Evolutionary conservation across 2,113 vertebrate genomes (phyloP).

Genomic region (Chelonoidis abingdonii): DNA sequence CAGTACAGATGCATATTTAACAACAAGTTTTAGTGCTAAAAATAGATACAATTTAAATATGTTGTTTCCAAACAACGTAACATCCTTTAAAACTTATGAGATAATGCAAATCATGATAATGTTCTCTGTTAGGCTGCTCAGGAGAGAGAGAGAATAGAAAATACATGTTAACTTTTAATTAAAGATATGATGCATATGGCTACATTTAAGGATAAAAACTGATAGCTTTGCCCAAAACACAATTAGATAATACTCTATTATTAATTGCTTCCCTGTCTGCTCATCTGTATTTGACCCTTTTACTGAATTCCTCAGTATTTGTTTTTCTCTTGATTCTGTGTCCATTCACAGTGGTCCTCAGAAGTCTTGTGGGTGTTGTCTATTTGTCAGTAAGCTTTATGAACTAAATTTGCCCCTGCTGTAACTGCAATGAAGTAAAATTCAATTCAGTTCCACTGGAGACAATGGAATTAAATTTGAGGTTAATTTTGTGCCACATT

Average conservation of each 20-base stretch:
- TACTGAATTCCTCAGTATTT: not conserved
- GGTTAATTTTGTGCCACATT: not conserved
- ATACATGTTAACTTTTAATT: constrained; percentile 54
- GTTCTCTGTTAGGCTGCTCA: not conserved
- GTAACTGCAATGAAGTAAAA: not conserved
- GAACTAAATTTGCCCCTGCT: constrained; percentile 1
- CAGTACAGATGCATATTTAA: not conserved
- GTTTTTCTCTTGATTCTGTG: not conserved
- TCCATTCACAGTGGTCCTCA: not conserved
- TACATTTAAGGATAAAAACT: constrained; percentile 10
- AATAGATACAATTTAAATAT: not conserved
- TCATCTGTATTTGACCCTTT: constrained; percentile 26
- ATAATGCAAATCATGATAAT: not conserved
- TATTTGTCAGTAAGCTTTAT: constrained; percentile 8
- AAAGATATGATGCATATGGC: not conserved
- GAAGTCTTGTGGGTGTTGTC: constrained; percentile 16
- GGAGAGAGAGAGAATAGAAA: not conserved
- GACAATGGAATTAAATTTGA: not conserved
- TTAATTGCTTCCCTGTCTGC: constrained; percentile 29
- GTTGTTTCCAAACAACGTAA: not conserved
- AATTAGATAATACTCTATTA: constrained; percentile 48
- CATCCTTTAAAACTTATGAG: not conserved
- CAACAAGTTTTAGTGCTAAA: not conserved
- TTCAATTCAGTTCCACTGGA: constrained; percentile 8
- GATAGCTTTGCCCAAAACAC: not conserved